Evolutionary conservation across 2,113 vertebrate genomes (phyloP), one percentile per base, ranked within the genome.

Genomic region (zebrafish (Danio rerio)): DNA sequence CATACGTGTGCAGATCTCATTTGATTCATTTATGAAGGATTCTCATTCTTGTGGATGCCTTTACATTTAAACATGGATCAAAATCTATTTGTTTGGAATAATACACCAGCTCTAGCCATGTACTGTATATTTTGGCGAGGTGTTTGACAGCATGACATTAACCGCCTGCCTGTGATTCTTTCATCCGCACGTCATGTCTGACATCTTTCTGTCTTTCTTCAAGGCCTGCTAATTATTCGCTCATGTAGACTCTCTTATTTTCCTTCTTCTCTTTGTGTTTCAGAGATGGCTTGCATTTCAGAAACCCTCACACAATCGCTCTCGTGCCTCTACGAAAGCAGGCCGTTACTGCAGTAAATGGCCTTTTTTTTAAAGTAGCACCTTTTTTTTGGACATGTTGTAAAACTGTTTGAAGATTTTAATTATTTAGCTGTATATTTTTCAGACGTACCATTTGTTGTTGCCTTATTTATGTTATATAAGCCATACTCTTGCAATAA

Each of bases 401-500:
- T 86, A 88, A 85, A 84, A 83, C 88, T 92, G 92, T 93, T 91
- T 88, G 72, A 90, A 91, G 90, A 93, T 45, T 93, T 91, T 88
- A 69, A 90, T 91, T 90, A 93, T 45, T 52, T 71, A 90, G 89
- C 90, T 89, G 95, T 93, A 94, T 92, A 92, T 94, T 94, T 94
- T 90, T 92, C 93, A 92, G 92, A 75, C 90, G 71, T 49, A 78
- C 90, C 91, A 83, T 70, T 86, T 94, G 92, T 94, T 91, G 50
- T 91, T 93, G 91, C 89, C 92, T 92, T 93, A 93, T 94, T 95
- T 93, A 94, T 94, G 87, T 83, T 93, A 31, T 31, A 31, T 31
- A 89, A 91, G 90, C 91, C 94, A 93, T 94, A 94, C 92, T 92
- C 84, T 88, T 82, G 90, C 93, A 95, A 95, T 95, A 96, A 87